Conservation (phyloP, 2,113 vertebrate genomes). For the Rhineura floridana region DNA sequence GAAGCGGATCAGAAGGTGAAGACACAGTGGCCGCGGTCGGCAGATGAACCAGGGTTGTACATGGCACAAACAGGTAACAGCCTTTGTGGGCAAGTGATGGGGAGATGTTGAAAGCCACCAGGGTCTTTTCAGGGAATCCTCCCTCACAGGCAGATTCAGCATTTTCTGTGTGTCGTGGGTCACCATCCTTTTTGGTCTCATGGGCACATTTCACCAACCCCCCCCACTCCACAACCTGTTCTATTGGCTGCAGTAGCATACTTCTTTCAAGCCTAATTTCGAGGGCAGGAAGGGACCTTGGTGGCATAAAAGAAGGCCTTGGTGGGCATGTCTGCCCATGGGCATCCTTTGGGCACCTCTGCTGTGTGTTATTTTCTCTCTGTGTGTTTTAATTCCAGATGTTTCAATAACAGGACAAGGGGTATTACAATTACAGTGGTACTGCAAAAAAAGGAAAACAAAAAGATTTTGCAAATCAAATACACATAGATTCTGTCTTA, state of each 20-base stretch:
- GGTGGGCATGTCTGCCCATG: too few relatives aligned
- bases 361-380: not conserved
- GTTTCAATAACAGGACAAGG: too few relatives aligned
- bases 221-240: too few relatives aligned
- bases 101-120: too few relatives aligned
- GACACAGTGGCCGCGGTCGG: conserved; percentile 95
- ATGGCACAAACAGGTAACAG: conserved; percentile 96
- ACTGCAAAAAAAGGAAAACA: not conserved
- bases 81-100: not conserved
- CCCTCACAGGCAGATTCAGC: not conserved
- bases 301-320: too few relatives aligned
- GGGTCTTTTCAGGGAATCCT: not conserved
- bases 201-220: too few relatives aligned
- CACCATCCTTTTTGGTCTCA: too few relatives aligned
- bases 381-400: not conserved
- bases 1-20: conserved; percentile 97
- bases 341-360: too few relatives aligned
- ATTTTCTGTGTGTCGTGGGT: too few relatives aligned
- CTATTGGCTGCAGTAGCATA: too few relatives aligned
- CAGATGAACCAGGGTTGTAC: conserved; percentile 95
- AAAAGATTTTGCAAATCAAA: not conserved
- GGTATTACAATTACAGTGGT: not conserved
- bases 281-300: too few relatives aligned
- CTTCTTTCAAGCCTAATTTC: too few relatives aligned
- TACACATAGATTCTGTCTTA: not conserved